Base-by-base conservation (phyloP, 2,888 invertebrate genomes). In the Psococerastis gibbosa region DNA sequence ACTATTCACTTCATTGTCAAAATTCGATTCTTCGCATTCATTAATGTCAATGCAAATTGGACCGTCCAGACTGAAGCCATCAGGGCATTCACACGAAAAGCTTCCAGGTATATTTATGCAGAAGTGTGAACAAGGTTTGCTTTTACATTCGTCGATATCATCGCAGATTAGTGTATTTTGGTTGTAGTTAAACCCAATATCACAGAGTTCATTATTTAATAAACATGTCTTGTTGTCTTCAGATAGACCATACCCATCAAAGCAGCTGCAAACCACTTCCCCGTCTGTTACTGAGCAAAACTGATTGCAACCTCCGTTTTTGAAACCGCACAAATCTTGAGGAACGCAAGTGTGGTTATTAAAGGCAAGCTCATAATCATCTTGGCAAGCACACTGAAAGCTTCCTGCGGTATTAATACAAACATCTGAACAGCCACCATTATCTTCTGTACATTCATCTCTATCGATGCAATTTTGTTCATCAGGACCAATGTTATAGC, bases 91-190 rank as follows among this genome's bases (percentile, higher is more conserved):
- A 50, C 71, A 71, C 16, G 56, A 56, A 57, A 70, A 78, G 1
- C 73, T 69, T n/a, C 78, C 78, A 2, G 64, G 63, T 1, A 67
- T 69, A 55, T 79, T 79, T 49, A 71, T 61, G 57, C 78, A 80
- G 22, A 65, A 67, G 49, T 58, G 55, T 3, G 57, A 54, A 48
- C 75, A 65, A 48, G 56, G 48, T 32, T 55, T 47, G 2, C 54
- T 58, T 23, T 68, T 63, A 53, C 79, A 79, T 57, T 79, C 78
- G 54, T 79, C 70, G 22, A 77, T 66, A 58, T 75, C 75, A 31
- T 60, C 51, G 49, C 70, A 70, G 1, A 55, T 56, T 2, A 15
- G n/a, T 18, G 15, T 38, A 6, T 38, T 20, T 6, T 15, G 13
- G 11, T 38, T n/a, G 20, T 38, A 38, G n/a, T 38, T 20, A 20